Evolutionary conservation across 1,140 invertebrate species (phyloP), one percentile per base, ranked within the genome.

Genomic region (Hyposmocoma kahamanoa): DNA sequence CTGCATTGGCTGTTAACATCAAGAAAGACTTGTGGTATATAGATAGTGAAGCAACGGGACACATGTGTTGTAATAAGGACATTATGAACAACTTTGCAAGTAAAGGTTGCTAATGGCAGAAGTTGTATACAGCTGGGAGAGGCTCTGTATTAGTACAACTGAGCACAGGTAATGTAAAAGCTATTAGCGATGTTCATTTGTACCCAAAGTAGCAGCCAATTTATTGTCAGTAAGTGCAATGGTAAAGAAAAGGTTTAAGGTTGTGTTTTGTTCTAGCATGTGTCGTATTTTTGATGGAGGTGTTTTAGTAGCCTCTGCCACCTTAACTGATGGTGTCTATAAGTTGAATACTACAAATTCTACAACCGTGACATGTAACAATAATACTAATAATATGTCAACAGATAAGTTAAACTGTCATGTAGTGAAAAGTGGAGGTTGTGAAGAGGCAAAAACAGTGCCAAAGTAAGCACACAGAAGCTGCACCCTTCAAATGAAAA

Each of bases 21-120:
- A 18, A 48, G 3, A 11, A 6, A 3, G 36, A 39, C 20, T 15
- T 2, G 1, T 62, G 56, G 49, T 62, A 50, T 36, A 41, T 66
- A 9, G 53, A 63, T 38, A 53, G 49, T 45, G 56, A 56, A 17
- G 53, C 62, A 11, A 50, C 52, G 13, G 32, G 39, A 11, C 57
- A 56, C 21, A 56, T 60, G 57, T 36, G 32, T 15, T 5, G 15
- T 36, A 36, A 36, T 13, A 13, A 11, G 5, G 28, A 26, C n/a
- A 41, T 20, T 19, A 48, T 39, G 9, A 22, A 41, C 4, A 26
- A 39, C 18, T 39, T 39, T 10, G 13, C 4, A 48, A 26, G 36
- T 48, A 1, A 48, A 10, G 13, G 22, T 48, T 11, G 47, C 34
- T 6, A 41, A 48, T 24, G 36, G 36, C 26, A 48, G 15, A 39